A percentile compares a stretch with the other conserved stretches of the same genome.
These are phyloP conservation scores for Labeo calbasu DNA, from an alignment of 2,797 vertebrate genomes.

Conservation along the genomic window DNA sequence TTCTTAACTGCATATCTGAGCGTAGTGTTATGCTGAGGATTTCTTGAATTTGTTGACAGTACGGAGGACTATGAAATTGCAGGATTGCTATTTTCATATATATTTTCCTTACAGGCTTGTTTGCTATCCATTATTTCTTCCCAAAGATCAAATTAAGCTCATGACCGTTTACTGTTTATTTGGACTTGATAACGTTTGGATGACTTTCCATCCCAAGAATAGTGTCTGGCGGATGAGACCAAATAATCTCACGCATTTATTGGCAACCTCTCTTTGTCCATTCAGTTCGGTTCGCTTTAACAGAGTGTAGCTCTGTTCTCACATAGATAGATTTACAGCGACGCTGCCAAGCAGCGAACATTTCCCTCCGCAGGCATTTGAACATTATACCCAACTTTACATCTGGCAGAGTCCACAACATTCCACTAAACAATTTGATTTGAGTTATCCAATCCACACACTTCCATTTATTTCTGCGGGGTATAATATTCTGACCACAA, in stretches of 20 bases:
- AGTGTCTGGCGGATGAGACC: slow-evolving; percentile 52
- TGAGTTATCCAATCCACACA: slow-evolving; percentile 34
- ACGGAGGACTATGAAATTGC: slow-evolving; percentile 18
- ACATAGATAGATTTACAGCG: slow-evolving; percentile 71
- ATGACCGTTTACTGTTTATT: slow-evolving; percentile 42
- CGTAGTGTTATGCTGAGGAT: slow-evolving; percentile 4
- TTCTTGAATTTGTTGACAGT: slow-evolving; percentile 19
- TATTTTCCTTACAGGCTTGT: slow-evolving; percentile 42
- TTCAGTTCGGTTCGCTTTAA: slow-evolving; percentile 53
- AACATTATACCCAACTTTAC: slow-evolving; percentile 52
- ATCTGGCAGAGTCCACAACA: slow-evolving; percentile 37
- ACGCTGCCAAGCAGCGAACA: slow-evolving; percentile 45
- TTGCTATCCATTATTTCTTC: slow-evolving; percentile 47
- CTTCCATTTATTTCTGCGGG: slow-evolving; percentile 19
- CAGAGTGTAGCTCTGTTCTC: slow-evolving; percentile 68
- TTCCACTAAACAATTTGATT: slow-evolving; percentile 44
- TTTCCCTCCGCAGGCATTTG: slow-evolving; percentile 46
- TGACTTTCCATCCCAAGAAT: slow-evolving; percentile 56
- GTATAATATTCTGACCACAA: slow-evolving; percentile 18
- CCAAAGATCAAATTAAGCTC: slow-evolving; percentile 43
- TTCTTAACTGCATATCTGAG: slow-evolving; percentile 7
- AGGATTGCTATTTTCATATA: slow-evolving; percentile 18
- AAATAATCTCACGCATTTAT: slow-evolving; percentile 65
- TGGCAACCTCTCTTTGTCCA: slow-evolving; percentile 64
- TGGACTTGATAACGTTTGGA: slow-evolving; percentile 52